phyloP scores from a whole-genome alignment of 2,888 invertebrate genomes.

The Phalangium opilio region DNA sequence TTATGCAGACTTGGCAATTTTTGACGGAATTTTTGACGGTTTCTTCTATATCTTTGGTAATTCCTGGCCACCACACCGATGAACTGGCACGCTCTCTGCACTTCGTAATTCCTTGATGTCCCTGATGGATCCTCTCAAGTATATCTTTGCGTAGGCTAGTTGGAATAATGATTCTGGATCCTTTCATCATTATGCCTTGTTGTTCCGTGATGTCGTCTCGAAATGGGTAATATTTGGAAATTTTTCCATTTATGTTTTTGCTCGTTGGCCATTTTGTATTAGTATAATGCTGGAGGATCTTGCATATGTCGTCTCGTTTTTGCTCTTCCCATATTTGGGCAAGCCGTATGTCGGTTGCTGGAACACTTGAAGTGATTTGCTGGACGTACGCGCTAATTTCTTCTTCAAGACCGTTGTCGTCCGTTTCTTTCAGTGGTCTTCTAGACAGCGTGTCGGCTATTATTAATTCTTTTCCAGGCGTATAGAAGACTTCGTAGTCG shows the following conservation, averaged over 20 bases:
- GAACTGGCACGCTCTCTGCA: slow-evolving; percentile 5
- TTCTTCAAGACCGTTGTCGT: slow-evolving; percentile 8
- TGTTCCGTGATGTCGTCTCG: slow-evolving; percentile 10
- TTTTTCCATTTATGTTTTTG: not conserved
- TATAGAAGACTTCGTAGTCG: slow-evolving; percentile 22
- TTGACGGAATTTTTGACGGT: no score
- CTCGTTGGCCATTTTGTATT: slow-evolving; percentile 2
- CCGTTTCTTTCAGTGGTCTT: no score
- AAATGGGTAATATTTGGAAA: slow-evolving; percentile 4
- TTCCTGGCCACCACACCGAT: slow-evolving; percentile 3
- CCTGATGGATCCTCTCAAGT: not conserved
- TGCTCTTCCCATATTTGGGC: slow-evolving; percentile 9
- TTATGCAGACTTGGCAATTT: no score
- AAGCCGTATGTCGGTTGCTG: slow-evolving; percentile 10
- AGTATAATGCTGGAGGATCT: not conserved
- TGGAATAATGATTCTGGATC: slow-evolving; percentile 11
- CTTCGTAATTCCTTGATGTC: slow-evolving; percentile 3
- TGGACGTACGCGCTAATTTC: slow-evolving; percentile 11
- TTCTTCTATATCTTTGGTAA: not conserved
- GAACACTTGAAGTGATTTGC: slow-evolving; percentile 6
- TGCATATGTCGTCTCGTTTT: slow-evolving; percentile 4
- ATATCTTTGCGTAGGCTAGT: slow-evolving; percentile 1
- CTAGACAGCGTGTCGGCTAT: no score
- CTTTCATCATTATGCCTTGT: slow-evolving; percentile 5
- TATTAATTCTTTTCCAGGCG: slow-evolving; percentile 25